A percentile compares a stretch with the other conserved stretches of the same genome.
Evolutionary conservation across 2,888 invertebrate species (phyloP).

Genomic region (Pollenia labialis): DNA sequence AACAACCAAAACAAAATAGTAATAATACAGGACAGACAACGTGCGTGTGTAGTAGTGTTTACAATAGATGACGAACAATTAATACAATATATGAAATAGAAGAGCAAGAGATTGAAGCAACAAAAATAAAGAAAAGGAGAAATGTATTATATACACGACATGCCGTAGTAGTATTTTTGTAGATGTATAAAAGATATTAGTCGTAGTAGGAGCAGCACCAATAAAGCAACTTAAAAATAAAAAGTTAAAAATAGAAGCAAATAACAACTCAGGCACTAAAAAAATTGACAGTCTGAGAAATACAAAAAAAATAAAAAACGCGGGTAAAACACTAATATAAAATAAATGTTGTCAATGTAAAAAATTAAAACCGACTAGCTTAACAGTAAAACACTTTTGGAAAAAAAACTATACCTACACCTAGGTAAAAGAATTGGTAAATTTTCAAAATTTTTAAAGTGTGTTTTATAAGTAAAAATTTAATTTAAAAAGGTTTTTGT

Average conservation of each 20-base stretch:
- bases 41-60: not conserved
- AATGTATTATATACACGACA: not conserved
- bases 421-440: constrained; percentile 1
- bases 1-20: constrained; percentile 26
- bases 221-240: constrained; percentile 72
- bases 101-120: constrained; percentile 37
- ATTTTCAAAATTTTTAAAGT: no score
- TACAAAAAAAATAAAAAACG: constrained; percentile 65
- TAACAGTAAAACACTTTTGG: not conserved
- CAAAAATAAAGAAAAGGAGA: constrained; percentile 30
- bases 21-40: constrained; percentile 26
- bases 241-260: constrained; percentile 72
- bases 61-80: not conserved
- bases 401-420: not conserved
- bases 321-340: constrained; percentile 59
- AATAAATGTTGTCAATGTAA: constrained; percentile 27
- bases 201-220: constrained; percentile 44
- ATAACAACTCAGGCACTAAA: constrained; percentile 54
- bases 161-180: not conserved
- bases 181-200: constrained; percentile 7
- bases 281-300: constrained; percentile 52
- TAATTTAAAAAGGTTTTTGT: no score
- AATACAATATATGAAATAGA: constrained; percentile 24
- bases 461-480: no score
- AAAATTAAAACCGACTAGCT: not conserved